Evolutionary conservation across 2,113 vertebrate genomes (phyloP).

Genomic region (Channa argus): DNA sequence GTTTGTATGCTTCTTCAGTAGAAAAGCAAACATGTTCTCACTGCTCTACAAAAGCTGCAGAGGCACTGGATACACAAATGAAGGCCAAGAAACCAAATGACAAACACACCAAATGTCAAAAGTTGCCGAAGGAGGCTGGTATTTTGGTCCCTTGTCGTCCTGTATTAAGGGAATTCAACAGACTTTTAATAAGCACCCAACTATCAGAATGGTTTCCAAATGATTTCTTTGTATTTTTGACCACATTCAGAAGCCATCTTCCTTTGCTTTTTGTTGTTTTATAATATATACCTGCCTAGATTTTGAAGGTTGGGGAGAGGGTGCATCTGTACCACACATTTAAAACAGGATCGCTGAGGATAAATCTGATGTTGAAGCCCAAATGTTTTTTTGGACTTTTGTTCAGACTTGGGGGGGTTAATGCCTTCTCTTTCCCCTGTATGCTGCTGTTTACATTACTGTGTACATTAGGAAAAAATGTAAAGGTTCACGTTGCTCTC

Average conservation of each 20-base stretch:
- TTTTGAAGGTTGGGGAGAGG: not conserved
- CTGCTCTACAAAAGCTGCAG: conserved; percentile 15
- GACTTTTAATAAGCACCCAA: conserved; percentile 46
- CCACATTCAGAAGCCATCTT: not conserved
- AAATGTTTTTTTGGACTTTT: no score
- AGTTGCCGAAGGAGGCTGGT: conserved; percentile 13
- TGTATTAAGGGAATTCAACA: conserved; percentile 22
- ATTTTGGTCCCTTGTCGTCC: not conserved
- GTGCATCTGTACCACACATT: not conserved
- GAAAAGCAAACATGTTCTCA: conserved; percentile 30
- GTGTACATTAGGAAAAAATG: not conserved
- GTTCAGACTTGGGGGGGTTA: no score
- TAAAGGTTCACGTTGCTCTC: conserved; percentile 24
- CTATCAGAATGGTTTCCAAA: conserved; percentile 28
- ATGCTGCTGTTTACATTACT: conserved; percentile 15
- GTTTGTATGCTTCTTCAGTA: conserved; percentile 1
- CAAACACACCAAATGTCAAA: conserved; percentile 47
- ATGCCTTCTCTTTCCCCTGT: not conserved
- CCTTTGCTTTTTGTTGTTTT: not conserved
- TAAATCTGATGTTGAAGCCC: no score
- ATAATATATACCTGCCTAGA: not conserved
- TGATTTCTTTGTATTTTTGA: conserved; percentile 30
- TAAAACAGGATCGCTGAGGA: not conserved
- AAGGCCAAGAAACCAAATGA: conserved; percentile 38
- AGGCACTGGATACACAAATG: conserved; percentile 23